Evolutionary conservation across 1,140 invertebrate genomes (phyloP), one percentile per base, ranked within the genome.

Genomic region (Achroia grisella): DNA sequence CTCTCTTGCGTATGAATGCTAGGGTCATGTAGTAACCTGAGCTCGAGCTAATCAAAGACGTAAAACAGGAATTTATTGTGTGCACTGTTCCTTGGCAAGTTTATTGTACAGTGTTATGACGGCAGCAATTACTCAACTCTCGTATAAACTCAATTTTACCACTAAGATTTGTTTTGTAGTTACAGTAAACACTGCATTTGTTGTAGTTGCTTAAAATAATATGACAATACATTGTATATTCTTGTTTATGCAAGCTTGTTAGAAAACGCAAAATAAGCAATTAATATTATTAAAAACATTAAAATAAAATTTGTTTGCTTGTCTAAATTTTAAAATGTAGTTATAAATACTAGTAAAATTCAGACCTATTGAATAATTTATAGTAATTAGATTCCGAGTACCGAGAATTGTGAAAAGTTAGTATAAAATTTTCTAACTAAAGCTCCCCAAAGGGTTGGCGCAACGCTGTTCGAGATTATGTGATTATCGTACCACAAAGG

Each of bases 61-160:
- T 71, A 73, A 79, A 80, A 79, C 66, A 62, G 63, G 60, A 80
- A 72, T 79, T 78, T 81, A 81, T 78, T 71, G 73, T 77, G 72
- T 70, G 75, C 62, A 72, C 52, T 78, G 71, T 77, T 64, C 63
- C 75, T 62, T 78, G 59, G 68, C 63, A 67, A 73, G 68, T 77
- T 74, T 79, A 81, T 79, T 78, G 75, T 80, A 63, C 62, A 66
- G 56, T 71, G 60, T 64, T 73, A 62, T 76, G 75, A 73, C 66
- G 65, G 66, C 48, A 56, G 68, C 74, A 80, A 83, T 83, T 83
- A 83, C 70, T 83, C 74, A 80, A 66, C 52, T 70, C 62, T 44
- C 51, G 57, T 67, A 69, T 78, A 69, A 71, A 68, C 58, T 64
- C 44, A 49, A 52, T 57, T 44, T 45, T 56, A 52, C 48, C 33